phyloP scores from a whole-genome alignment of 1,140 invertebrate genomes.

The Dufourea novaeangliae region DNA sequence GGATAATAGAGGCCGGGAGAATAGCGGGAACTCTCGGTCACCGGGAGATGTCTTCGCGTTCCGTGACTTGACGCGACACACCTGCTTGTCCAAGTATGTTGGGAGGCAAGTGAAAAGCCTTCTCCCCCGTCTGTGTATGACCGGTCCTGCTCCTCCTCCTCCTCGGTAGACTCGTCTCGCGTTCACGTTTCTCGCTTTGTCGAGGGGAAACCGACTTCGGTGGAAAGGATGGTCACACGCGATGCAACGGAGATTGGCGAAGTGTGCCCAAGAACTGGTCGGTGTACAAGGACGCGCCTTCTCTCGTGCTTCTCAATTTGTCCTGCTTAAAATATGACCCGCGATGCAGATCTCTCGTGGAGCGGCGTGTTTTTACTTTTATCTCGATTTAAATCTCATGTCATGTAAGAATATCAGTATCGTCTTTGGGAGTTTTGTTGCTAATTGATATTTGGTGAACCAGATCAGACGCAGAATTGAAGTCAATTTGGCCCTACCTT shows the following conservation, averaged over 20 bases:
- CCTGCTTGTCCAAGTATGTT: slow-evolving; percentile 19
- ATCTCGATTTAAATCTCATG: too few relatives aligned
- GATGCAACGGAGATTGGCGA: slow-evolving; percentile 31
- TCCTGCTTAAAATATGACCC: not conserved
- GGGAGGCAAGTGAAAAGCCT: slow-evolving; percentile 7
- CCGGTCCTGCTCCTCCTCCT: slow-evolving; percentile 1
- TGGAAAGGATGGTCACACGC: slow-evolving; percentile 30
- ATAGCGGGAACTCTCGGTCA: slow-evolving; percentile 5
- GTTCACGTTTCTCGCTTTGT: slow-evolving; percentile 24
- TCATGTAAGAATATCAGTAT: too few relatives aligned
- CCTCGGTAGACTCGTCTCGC: slow-evolving; percentile 6
- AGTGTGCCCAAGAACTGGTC: slow-evolving; percentile 21
- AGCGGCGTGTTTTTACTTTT: too few relatives aligned
- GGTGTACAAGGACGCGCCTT: slow-evolving; percentile 4
- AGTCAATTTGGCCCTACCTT: too few relatives aligned
- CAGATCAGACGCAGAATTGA: too few relatives aligned
- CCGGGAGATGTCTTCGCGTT: slow-evolving; percentile 3
- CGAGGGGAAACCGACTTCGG: slow-evolving; percentile 22
- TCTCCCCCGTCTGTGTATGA: slow-evolving; percentile 5
- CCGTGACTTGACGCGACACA: slow-evolving; percentile 35
- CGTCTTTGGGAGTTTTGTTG: too few relatives aligned
- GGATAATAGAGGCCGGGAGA: not conserved
- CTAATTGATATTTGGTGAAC: too few relatives aligned
- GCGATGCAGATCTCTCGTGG: not conserved
- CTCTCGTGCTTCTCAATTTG: slow-evolving; percentile 32